Evolutionary conservation across 2,888 invertebrate genomes (phyloP).

Genomic region (Ophioninae sp.): DNA sequence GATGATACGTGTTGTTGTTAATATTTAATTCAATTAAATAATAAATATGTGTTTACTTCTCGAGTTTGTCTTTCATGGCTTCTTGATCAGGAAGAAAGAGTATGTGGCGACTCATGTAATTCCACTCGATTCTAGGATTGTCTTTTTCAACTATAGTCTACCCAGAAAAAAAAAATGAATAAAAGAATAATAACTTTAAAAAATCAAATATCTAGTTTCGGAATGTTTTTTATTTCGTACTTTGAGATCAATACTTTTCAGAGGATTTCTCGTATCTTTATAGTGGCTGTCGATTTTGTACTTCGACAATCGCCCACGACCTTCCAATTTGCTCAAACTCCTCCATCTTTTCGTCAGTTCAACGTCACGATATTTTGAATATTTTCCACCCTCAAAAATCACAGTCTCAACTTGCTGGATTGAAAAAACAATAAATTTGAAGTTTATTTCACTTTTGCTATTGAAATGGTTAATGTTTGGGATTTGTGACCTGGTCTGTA

Average conservation of each 20-base stretch:
- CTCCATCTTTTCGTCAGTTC: slow-evolving; percentile 72
- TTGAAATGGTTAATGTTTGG: neutral
- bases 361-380: slow-evolving; percentile 65
- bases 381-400: slow-evolving; percentile 68
- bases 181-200: neutral
- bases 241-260: slow-evolving; percentile 66
- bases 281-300: slow-evolving; percentile 70
- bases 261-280: slow-evolving; percentile 64
- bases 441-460: neutral
- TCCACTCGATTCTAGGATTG: slow-evolving; percentile 72
- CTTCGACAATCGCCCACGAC: slow-evolving; percentile 71
- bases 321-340: slow-evolving; percentile 67
- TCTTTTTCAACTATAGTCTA: slow-evolving; percentile 64
- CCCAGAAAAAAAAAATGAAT: neutral
- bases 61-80: slow-evolving; percentile 63
- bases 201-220: neutral
- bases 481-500: slow-evolving; percentile 65
- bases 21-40: neutral
- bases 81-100: slow-evolving; percentile 51
- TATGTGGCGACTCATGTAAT: slow-evolving; percentile 66
- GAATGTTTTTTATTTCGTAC: slow-evolving; percentile 56
- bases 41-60: slow-evolving; percentile 61
- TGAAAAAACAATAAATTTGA: neutral
- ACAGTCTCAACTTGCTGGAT: slow-evolving; percentile 57
- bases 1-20: neutral